Evolutionary conservation across 2,113 vertebrate genomes (phyloP).

Genomic region (Cinclus cinclus): DNA sequence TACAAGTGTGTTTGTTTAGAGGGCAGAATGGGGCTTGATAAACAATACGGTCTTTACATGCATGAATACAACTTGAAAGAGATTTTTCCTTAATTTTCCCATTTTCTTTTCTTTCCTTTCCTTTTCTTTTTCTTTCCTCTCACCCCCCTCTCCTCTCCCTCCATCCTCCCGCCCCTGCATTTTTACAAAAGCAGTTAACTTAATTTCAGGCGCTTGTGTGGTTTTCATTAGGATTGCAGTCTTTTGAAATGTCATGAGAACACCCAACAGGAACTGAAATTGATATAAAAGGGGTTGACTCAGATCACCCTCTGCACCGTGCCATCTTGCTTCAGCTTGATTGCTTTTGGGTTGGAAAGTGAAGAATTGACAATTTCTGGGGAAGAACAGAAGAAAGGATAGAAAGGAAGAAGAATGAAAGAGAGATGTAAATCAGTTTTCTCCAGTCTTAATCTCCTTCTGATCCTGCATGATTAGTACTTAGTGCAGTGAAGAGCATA

Average conservation of each 20-base stretch:
- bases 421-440: neutral
- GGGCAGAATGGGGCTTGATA: slow-evolving; percentile 10
- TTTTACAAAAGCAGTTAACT: slow-evolving; percentile 70
- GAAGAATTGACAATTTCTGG: neutral
- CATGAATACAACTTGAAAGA: slow-evolving; percentile 49
- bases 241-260: slow-evolving; percentile 75
- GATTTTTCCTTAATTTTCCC: slow-evolving; percentile 8
- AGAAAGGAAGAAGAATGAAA: neutral
- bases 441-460: neutral
- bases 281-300: slow-evolving; percentile 52
- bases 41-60: slow-evolving; percentile 64
- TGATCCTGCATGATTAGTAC: neutral
- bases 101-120: neutral
- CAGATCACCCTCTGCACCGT: neutral
- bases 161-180: neutral
- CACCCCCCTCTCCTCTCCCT: neutral
- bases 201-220: slow-evolving; percentile 76
- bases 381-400: neutral
- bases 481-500: neutral
- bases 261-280: slow-evolving; percentile 71
- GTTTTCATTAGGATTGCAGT: slow-evolving; percentile 78
- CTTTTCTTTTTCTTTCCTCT: neutral
- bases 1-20: slow-evolving; percentile 36
- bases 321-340: neutral
- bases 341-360: neutral